These are phyloP conservation scores for Flexamia atlantica DNA, from an alignment of 2,888 invertebrate genomes.

Conservation along the genomic window DNA sequence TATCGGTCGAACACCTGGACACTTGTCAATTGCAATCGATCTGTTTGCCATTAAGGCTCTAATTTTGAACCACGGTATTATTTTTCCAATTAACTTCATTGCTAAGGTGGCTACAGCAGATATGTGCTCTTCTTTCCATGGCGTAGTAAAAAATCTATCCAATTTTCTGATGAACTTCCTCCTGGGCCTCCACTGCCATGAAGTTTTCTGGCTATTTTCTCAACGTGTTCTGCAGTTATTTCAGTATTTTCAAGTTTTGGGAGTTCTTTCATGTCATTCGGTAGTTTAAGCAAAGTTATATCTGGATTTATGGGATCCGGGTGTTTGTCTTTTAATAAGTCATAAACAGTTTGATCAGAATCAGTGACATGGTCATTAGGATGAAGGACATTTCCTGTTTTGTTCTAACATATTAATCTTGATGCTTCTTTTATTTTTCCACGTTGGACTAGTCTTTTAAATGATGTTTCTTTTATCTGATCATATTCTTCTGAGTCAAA, in stretches of 20 bases:
- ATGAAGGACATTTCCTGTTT: neutral
- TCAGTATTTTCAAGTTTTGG: neutral
- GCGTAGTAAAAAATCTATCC: neutral
- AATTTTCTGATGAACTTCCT: slow-evolving; percentile 18
- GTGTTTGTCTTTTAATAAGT: neutral
- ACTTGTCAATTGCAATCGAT: slow-evolving; percentile 27
- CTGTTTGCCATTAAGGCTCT: slow-evolving; percentile 22
- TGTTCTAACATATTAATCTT: neutral
- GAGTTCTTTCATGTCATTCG: neutral
- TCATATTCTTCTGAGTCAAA: neutral
- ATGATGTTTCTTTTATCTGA: neutral
- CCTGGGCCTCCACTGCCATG: slow-evolving; percentile 23
- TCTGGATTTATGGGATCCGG: neutral
- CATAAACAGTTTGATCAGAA: neutral
- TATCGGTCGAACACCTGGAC: slow-evolving; percentile 33
- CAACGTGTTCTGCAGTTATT: slow-evolving; percentile 43
- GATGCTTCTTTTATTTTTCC: slow-evolving; percentile 18
- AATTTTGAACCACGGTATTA: slow-evolving; percentile 5
- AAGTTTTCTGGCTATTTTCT: slow-evolving; percentile 12
- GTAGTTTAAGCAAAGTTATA: neutral
- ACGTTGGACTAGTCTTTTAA: neutral
- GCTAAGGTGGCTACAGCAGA: neutral
- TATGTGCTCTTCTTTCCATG: slow-evolving; percentile 25
- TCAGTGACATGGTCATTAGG: neutral
- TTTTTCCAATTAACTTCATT: slow-evolving; percentile 17